phyloP scores from a whole-genome alignment of 2,888 invertebrate genomes.

The Dolichomitus sp. region DNA sequence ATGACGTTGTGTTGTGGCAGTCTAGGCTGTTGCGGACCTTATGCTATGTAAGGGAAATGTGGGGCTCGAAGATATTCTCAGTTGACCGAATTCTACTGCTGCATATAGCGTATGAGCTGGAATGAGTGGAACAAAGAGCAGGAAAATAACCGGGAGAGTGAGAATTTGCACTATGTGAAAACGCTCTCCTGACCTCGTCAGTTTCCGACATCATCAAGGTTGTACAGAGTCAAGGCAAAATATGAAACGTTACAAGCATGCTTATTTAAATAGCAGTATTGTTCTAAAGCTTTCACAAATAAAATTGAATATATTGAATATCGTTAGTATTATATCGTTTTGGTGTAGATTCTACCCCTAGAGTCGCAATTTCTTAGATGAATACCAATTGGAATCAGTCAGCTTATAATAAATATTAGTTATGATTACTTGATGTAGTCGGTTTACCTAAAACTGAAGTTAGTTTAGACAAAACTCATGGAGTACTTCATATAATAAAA shows the following conservation, averaged over 20 bases:
- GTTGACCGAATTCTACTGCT: constrained; percentile 41
- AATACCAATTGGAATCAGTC: no score
- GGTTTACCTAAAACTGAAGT: no score
- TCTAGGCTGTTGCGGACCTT: constrained; percentile 35
- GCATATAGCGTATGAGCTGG: constrained; percentile 1
- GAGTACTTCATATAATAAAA: no score
- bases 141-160: background rate
- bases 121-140: constrained; percentile 36
- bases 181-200: constrained; percentile 25
- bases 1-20: constrained; percentile 54
- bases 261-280: background rate
- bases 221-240: background rate
- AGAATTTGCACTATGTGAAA: constrained; percentile 20
- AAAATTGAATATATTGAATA: background rate
- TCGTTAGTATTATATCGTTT: background rate
- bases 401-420: no score
- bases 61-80: constrained; percentile 22
- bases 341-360: no score
- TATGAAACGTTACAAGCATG: background rate
- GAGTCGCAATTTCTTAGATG: no score
- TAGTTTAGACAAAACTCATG: no score
- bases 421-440: no score
- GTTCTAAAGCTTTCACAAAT: background rate
- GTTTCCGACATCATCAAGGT: constrained; percentile 14
- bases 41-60: constrained; percentile 33